phyloP scores from a whole-genome alignment of 1,140 invertebrate genomes.

The Aphis gossypii region DNA sequence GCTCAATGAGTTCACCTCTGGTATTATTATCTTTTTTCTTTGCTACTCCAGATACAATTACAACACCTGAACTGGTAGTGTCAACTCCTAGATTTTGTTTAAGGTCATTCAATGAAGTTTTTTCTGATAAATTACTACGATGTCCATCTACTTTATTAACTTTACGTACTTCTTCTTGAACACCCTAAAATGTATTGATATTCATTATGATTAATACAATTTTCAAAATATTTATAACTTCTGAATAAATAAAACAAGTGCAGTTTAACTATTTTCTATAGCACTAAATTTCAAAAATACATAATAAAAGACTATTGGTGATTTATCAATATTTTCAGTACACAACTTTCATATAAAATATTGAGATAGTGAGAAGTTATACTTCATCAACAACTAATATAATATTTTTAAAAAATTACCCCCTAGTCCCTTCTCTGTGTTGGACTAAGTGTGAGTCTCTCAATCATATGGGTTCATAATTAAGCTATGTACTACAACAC shows the following conservation, averaged over 20 bases:
- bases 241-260: background rate
- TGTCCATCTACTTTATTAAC: constrained; percentile 80
- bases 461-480: too few species aligned
- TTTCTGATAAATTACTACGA: constrained; percentile 61
- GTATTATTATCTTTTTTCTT: constrained; percentile 84
- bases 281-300: too few species aligned
- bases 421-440: too few species aligned
- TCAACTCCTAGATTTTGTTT: constrained; percentile 54
- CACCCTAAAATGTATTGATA: constrained; percentile 66
- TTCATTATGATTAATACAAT: background rate
- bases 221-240: background rate
- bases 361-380: background rate
- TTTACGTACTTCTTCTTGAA: constrained; percentile 89
- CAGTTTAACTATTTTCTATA: too few species aligned
- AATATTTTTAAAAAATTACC: background rate
- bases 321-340: background rate
- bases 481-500: too few species aligned
- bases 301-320: background rate
- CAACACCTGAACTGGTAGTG: constrained; percentile 67
- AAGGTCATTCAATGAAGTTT: constrained; percentile 59
- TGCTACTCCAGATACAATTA: constrained; percentile 88
- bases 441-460: background rate
- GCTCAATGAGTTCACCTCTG: constrained; percentile 92
- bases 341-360: background rate
- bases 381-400: background rate